Conservation (phyloP, 2,888 invertebrate species). For the Xestia sexstrigata region DNA sequence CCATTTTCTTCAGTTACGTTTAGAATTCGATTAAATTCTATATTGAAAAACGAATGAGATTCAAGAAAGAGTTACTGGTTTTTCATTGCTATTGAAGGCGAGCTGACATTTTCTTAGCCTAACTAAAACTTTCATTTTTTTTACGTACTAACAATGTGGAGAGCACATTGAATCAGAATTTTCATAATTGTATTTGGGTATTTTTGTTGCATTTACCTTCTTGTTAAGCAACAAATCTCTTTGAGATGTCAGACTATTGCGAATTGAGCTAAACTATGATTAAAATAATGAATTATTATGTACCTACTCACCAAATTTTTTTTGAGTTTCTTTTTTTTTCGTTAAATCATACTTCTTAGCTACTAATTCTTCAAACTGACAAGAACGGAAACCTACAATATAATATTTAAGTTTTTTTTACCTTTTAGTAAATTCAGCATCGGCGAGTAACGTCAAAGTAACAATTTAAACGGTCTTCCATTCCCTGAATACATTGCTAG, state of each 20-base stretch:
- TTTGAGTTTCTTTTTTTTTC: not conserved
- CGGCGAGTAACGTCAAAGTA: not conserved
- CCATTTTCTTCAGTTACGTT: constrained; percentile 13
- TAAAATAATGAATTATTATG: not conserved
- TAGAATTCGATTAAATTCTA: constrained; percentile 31
- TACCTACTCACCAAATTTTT: no score
- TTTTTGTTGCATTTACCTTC: constrained; percentile 9
- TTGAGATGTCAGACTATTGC: constrained; percentile 13
- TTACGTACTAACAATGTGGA: not conserved
- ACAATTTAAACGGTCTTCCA: not conserved
- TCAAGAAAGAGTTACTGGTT: constrained; percentile 7
- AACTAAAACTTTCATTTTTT: constrained; percentile 13
- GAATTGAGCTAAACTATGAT: constrained; percentile 14
- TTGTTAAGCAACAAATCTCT: constrained; percentile 14
- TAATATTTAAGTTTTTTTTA: not conserved
- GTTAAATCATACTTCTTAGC: not conserved
- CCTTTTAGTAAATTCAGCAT: not conserved
- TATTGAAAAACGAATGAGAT: constrained; percentile 20
- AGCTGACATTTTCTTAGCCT: not conserved
- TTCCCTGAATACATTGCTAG: not conserved
- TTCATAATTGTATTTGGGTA: not conserved
- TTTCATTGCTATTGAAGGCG: not conserved
- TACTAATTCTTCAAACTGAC: not conserved
- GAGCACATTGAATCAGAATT: constrained; percentile 32
- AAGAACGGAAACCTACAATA: not conserved